A percentile compares a stretch with the other conserved stretches of the same genome.
These are phyloP conservation scores for Erpetoichthys calabaricus DNA, from an alignment of 2,797 vertebrate genomes.

Conservation along the genomic window DNA sequence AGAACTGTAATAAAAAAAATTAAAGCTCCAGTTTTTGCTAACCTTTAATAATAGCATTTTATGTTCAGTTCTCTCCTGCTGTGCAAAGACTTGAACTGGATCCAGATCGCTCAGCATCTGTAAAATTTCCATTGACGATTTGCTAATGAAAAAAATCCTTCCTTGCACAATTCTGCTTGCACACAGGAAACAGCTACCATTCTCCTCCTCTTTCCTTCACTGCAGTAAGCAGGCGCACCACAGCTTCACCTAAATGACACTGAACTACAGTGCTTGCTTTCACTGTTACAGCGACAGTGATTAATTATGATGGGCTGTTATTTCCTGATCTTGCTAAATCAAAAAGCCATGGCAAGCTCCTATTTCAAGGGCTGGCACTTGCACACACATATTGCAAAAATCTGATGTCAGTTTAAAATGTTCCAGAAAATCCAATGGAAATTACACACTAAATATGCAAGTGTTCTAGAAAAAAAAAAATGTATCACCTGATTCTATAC, in stretches of 20 bases:
- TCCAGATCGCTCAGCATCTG: background rate
- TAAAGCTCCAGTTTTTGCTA: no score
- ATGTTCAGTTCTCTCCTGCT: background rate
- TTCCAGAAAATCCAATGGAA: no score
- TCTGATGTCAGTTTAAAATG: no score
- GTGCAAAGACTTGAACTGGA: background rate
- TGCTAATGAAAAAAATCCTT: background rate
- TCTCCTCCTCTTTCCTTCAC: background rate
- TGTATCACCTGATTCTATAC: no score
- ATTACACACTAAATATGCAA: no score
- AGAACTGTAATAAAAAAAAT: no score
- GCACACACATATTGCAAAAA: no score
- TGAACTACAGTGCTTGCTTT: background rate
- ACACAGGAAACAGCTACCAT: background rate
- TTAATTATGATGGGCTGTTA: no score
- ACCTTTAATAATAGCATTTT: background rate
- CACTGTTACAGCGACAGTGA: background rate
- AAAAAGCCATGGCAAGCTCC: no score
- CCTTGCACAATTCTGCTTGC: background rate
- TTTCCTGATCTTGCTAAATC: no score
- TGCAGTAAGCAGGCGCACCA: background rate
- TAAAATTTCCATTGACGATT: background rate
- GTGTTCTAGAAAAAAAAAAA: no score
- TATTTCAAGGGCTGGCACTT: no score
- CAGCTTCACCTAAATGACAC: constrained; percentile 1